phyloP scores from a whole-genome alignment of 2,888 invertebrate species.

The Epistrophe eligans region DNA sequence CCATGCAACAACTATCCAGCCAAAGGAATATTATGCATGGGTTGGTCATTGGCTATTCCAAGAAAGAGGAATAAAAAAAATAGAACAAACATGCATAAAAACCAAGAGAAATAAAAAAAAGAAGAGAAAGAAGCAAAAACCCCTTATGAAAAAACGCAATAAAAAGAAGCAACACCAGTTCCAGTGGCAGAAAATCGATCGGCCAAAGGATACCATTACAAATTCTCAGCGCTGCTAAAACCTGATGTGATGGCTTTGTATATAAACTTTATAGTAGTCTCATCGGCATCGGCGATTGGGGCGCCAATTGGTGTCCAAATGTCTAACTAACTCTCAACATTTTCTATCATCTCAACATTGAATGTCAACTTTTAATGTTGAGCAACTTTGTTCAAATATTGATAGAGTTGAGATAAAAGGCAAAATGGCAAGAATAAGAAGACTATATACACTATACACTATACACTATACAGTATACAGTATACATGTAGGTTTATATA shows the following conservation, averaged over 20 bases:
- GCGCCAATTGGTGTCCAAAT: no score
- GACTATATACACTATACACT: no score
- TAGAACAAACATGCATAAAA: neutral
- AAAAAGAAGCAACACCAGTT: conserved; percentile 37
- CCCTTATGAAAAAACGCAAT: conserved; percentile 37
- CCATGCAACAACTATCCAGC: conserved; percentile 51
- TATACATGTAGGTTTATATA: no score
- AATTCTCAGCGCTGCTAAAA: conserved; percentile 25
- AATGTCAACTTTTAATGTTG: no score
- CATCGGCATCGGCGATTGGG: no score
- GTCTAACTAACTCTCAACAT: no score
- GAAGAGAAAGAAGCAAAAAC: conserved; percentile 4
- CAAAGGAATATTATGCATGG: conserved; percentile 65
- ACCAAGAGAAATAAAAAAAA: conserved; percentile 9
- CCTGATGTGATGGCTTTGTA: neutral
- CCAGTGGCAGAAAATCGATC: conserved; percentile 63
- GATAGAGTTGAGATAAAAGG: no score
- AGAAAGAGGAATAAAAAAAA: neutral
- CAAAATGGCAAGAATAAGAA: no score
- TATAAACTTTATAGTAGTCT: no score
- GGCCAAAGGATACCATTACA: conserved; percentile 55
- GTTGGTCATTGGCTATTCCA: conserved; percentile 38
- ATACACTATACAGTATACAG: no score
- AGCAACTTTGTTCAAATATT: no score
- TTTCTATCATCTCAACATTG: no score